Evolutionary conservation across 1,140 invertebrate genomes (phyloP).

Genomic region (Heliothis virescens): DNA sequence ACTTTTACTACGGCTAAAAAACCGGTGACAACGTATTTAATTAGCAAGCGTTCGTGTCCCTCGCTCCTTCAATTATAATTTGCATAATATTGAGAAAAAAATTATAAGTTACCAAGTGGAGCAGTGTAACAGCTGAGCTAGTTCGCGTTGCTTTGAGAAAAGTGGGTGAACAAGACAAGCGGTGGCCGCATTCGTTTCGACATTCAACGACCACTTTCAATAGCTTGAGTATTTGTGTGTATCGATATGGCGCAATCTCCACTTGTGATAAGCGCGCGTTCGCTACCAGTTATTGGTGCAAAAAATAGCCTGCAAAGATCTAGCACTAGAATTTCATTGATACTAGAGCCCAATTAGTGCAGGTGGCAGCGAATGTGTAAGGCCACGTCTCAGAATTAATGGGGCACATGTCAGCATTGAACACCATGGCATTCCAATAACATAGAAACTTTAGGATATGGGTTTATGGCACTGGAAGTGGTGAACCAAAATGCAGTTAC

Average conservation of each 20-base stretch:
- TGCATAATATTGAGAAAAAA: constrained; percentile 35
- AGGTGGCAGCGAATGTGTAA: constrained; percentile 13
- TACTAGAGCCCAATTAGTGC: constrained; percentile 18
- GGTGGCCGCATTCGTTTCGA: constrained; percentile 64
- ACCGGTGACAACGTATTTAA: constrained; percentile 19
- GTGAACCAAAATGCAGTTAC: no score
- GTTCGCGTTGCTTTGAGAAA: constrained; percentile 65
- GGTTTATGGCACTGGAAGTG: neutral
- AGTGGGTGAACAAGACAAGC: constrained; percentile 72
- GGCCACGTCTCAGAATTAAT: constrained; percentile 1
- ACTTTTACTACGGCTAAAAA: constrained; percentile 23
- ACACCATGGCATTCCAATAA: neutral
- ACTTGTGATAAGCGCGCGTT: constrained; percentile 32
- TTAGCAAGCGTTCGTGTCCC: constrained; percentile 13
- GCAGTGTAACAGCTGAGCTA: constrained; percentile 54
- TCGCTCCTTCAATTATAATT: constrained; percentile 40
- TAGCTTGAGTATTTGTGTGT: constrained; percentile 64
- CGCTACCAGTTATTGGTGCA: constrained; percentile 10
- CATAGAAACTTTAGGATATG: neutral
- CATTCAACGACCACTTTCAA: constrained; percentile 72
- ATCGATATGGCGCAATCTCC: constrained; percentile 41
- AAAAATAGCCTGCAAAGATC: constrained; percentile 9
- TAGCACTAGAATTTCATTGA: constrained; percentile 39
- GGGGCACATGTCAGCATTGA: neutral
- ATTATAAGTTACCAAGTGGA: constrained; percentile 28